A percentile compares a stretch with the other conserved stretches of the same genome.
Conservation (phyloP, 2,888 invertebrate species). For the Zaprionus lineosus region DNA sequence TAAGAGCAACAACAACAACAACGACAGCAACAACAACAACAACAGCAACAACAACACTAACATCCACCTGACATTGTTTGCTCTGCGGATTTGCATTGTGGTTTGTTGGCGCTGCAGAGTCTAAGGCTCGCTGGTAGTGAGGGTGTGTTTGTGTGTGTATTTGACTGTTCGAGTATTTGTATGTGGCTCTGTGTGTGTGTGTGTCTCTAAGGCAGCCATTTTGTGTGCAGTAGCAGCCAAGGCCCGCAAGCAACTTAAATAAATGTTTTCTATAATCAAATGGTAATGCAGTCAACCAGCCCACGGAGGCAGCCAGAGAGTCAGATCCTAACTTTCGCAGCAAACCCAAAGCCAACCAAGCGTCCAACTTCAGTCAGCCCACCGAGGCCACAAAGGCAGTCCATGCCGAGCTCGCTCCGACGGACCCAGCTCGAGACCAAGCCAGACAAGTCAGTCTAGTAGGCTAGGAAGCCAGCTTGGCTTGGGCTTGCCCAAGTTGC, state of each 20-base stretch:
- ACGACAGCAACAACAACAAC: not conserved
- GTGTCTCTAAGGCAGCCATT: slow-evolving; percentile 40
- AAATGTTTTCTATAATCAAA: slow-evolving; percentile 77
- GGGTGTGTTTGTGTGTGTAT: not conserved
- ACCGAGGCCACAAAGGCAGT: slow-evolving; percentile 34
- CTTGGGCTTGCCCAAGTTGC: not conserved
- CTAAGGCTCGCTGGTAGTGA: slow-evolving; percentile 40
- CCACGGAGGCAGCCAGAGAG: slow-evolving; percentile 18
- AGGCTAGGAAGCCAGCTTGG: not conserved
- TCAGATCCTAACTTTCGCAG: slow-evolving; percentile 32
- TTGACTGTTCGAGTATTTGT: too few species aligned
- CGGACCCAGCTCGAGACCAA: not conserved
- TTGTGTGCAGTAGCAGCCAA: slow-evolving; percentile 39
- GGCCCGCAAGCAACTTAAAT: slow-evolving; percentile 53
- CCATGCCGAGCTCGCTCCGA: not conserved
- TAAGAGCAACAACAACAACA: slow-evolving; percentile 33
- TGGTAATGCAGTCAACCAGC: slow-evolving; percentile 67
- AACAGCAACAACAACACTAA: slow-evolving; percentile 6
- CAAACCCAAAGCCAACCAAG: slow-evolving; percentile 46
- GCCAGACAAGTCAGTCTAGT: not conserved
- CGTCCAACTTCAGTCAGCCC: slow-evolving; percentile 48
- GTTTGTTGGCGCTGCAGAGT: slow-evolving; percentile 66
- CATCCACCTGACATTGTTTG: slow-evolving; percentile 73
- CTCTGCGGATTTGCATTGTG: slow-evolving; percentile 77
- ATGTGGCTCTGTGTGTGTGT: slow-evolving; percentile 20